Percentiles rank a stretch among this genome's conserved stretches.
Conservation (phyloP, 2,797 vertebrate genomes). For the Cercopithecus diana region DNA sequence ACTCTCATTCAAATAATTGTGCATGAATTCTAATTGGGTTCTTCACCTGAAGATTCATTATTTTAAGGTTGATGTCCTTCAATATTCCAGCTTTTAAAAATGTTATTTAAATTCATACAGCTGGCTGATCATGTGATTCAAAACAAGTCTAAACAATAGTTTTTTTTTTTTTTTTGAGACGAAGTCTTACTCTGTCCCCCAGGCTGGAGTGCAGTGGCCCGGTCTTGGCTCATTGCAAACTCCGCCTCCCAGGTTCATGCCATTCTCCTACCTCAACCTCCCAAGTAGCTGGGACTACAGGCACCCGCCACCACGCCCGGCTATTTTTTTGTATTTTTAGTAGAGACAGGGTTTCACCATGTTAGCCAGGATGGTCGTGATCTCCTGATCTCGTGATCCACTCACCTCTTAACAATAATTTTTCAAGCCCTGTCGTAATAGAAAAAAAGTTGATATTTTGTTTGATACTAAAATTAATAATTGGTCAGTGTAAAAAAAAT, state of each 20-base stretch:
- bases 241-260: too few species aligned
- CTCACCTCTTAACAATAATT: background rate
- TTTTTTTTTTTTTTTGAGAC: background rate
- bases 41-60: background rate
- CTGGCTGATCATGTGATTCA: background rate
- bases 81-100: constrained; percentile 38
- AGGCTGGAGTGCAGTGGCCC: too few species aligned
- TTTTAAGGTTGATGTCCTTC: background rate
- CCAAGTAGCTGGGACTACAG: too few species aligned
- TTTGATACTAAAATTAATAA: background rate
- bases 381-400: too few species aligned
- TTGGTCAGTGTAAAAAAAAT: background rate
- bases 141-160: background rate
- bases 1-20: background rate
- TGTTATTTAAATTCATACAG: background rate
- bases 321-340: too few species aligned
- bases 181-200: too few species aligned
- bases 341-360: too few species aligned
- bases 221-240: too few species aligned
- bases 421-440: background rate
- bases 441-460: background rate
- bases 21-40: background rate
- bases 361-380: too few species aligned
- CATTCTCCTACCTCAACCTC: too few species aligned
- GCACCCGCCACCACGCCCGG: too few species aligned